phyloP scores from a whole-genome alignment of 2,888 invertebrate species.

The Monoplex corrugatus region DNA sequence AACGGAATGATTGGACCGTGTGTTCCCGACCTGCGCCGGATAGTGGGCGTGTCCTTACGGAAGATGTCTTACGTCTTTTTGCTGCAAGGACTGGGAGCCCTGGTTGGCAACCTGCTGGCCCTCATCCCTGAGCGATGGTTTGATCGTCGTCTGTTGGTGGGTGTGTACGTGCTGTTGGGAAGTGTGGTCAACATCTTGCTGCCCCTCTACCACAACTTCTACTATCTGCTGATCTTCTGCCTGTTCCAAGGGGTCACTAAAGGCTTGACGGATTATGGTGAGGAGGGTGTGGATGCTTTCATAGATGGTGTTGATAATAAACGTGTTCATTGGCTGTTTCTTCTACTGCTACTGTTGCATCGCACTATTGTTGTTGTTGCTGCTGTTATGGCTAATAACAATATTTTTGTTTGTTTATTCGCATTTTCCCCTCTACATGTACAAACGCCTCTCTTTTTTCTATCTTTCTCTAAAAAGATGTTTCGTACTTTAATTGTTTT shows the following conservation, averaged over 20 bases:
- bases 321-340: too few species aligned
- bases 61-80: neutral
- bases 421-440: too few species aligned
- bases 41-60: neutral
- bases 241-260: neutral
- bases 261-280: neutral
- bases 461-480: too few species aligned
- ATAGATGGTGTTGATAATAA: neutral
- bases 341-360: too few species aligned
- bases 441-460: too few species aligned
- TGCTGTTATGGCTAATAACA: too few species aligned
- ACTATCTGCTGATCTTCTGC: neutral
- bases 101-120: neutral
- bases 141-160: neutral
- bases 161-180: neutral
- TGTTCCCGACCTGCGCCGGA: neutral
- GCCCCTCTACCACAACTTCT: neutral
- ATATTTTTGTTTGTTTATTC: too few species aligned
- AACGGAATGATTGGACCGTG: neutral
- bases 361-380: too few species aligned
- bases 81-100: neutral
- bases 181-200: neutral
- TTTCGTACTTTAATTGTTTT: too few species aligned
- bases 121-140: neutral
- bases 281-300: neutral